Conservation (phyloP, 2,888 invertebrate species). For the Caenorhabditis sp. region DNA sequence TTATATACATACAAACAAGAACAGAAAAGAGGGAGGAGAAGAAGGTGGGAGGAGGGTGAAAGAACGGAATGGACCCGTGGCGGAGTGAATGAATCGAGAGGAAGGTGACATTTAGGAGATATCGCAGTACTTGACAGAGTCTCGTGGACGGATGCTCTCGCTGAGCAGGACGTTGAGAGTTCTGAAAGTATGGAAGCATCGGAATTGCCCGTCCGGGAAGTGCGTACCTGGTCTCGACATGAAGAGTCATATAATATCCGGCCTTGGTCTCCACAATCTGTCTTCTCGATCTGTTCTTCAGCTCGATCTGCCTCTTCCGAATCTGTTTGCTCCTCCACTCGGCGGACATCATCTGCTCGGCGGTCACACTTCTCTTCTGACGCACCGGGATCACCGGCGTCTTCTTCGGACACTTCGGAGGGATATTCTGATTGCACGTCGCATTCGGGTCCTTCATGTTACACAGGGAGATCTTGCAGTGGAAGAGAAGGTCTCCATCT, state of each 20-base stretch:
- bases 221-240: slow-evolving; percentile 68
- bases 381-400: slow-evolving; percentile 44
- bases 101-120: slow-evolving; percentile 55
- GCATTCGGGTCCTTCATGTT: slow-evolving; percentile 69
- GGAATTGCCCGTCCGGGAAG: not conserved
- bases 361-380: slow-evolving; percentile 37
- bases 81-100: not conserved
- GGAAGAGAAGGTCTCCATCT: slow-evolving; percentile 74
- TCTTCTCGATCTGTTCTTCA: slow-evolving; percentile 53
- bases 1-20: slow-evolving; percentile 45
- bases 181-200: slow-evolving; percentile 21
- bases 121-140: slow-evolving; percentile 74
- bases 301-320: slow-evolving; percentile 56
- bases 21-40: slow-evolving; percentile 4
- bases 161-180: slow-evolving; percentile 74
- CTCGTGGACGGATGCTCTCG: slow-evolving; percentile 72
- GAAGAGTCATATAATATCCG: slow-evolving; percentile 72
- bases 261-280: slow-evolving; percentile 65
- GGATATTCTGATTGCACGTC: slow-evolving; percentile 58
- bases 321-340: slow-evolving; percentile 46
- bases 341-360: slow-evolving; percentile 20
- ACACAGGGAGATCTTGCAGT: slow-evolving; percentile 76
- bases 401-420: slow-evolving; percentile 64
- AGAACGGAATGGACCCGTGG: slow-evolving; percentile 16
- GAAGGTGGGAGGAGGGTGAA: slow-evolving; percentile 14